Evolutionary conservation across 2,797 vertebrate genomes (phyloP).

Genomic region (Psittacula derbiana): DNA sequence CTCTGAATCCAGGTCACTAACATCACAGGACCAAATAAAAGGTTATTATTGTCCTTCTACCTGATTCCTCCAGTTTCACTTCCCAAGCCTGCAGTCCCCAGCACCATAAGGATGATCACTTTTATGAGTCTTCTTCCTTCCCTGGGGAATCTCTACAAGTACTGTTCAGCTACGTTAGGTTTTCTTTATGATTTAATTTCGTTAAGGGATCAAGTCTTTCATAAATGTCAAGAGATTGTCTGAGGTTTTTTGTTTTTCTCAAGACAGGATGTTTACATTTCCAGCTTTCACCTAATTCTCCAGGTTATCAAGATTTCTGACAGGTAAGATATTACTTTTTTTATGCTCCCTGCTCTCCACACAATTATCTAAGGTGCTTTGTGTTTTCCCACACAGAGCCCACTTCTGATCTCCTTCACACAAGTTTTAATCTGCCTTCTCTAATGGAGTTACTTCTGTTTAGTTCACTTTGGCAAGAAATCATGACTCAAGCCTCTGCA

Average conservation of each 20-base stretch:
- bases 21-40: neutral
- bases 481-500: rapidly evolving
- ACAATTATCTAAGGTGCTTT: slow-evolving; percentile 38
- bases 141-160: neutral
- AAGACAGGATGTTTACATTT: neutral
- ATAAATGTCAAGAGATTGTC: slow-evolving; percentile 18
- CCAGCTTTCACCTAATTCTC: neutral
- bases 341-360: neutral
- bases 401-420: neutral
- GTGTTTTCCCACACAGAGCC: slow-evolving; percentile 2
- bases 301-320: slow-evolving; percentile 28
- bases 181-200: neutral
- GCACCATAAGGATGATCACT: rapidly evolving
- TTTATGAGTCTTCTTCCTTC: neutral
- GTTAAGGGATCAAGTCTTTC: neutral
- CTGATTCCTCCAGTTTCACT: neutral
- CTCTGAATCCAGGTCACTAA: neutral
- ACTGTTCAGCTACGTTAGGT: neutral
- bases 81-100: neutral
- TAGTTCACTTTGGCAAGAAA: neutral
- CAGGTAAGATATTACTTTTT: slow-evolving; percentile 5
- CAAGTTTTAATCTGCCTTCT: neutral
- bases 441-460: slow-evolving; percentile 3
- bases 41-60: neutral
- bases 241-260: neutral